Percentiles rank a stretch among this genome's conserved stretches.
These are phyloP conservation scores for Anagrus nilaparvatae DNA, from an alignment of 1,140 invertebrate species.

Conservation along the genomic window DNA sequence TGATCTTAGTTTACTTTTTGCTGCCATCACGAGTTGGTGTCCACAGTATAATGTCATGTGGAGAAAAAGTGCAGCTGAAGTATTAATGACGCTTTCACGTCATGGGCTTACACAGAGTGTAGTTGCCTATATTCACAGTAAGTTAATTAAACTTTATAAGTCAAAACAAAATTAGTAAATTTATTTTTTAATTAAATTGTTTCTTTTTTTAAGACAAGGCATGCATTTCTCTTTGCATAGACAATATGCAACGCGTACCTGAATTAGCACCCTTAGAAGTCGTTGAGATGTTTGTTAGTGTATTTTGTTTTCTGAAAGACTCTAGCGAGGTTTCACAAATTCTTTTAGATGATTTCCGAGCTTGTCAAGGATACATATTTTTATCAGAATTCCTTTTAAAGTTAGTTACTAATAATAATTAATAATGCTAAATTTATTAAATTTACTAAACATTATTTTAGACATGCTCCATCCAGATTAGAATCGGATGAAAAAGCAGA, in stretches of 20 bases:
- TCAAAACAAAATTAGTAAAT: slow-evolving; percentile 11
- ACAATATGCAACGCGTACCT: slow-evolving; percentile 91
- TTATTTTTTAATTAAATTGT: slow-evolving; percentile 15
- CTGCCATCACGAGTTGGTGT: slow-evolving; percentile 92
- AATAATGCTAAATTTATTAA: not conserved
- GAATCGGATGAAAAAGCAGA: slow-evolving; percentile 67
- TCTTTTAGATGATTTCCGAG: slow-evolving; percentile 89
- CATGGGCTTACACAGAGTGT: slow-evolving; percentile 88
- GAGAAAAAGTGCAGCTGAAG: slow-evolving; percentile 94
- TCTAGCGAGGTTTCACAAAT: slow-evolving; percentile 94
- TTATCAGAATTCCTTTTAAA: slow-evolving; percentile 89
- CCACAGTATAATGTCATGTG: slow-evolving; percentile 86
- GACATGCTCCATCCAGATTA: slow-evolving; percentile 48
- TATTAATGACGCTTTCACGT: slow-evolving; percentile 88
- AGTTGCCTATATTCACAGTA: slow-evolving; percentile 94
- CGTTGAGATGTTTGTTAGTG: slow-evolving; percentile 96
- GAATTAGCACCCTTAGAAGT: slow-evolving; percentile 90
- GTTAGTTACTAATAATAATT: slow-evolving; percentile 47
- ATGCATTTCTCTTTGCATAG: slow-evolving; percentile 88
- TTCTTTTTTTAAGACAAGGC: slow-evolving; percentile 70
- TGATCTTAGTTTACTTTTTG: slow-evolving; percentile 90
- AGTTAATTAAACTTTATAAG: slow-evolving; percentile 33
- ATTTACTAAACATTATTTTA: slow-evolving; percentile 17
- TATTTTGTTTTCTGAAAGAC: slow-evolving; percentile 97
- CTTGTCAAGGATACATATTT: slow-evolving; percentile 90